Conservation (phyloP, 2,888 invertebrate species). For the Aspidapion aeneum region DNA sequence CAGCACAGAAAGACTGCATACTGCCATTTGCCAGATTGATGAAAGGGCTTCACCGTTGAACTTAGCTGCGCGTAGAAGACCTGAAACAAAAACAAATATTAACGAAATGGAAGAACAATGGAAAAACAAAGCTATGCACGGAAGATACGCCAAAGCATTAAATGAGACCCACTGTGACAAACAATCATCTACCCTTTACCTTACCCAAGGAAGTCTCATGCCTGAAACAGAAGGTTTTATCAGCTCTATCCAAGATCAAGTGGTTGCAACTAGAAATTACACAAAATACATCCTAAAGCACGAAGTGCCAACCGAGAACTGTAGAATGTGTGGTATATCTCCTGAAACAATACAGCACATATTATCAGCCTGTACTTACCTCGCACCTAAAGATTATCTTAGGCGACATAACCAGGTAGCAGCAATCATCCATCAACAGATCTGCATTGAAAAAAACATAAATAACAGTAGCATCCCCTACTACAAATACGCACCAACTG, state of each 20-base stretch:
- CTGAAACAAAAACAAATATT: too few species aligned
- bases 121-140: too few species aligned
- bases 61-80: too few species aligned
- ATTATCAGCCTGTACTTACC: too few species aligned
- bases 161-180: background rate
- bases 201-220: background rate
- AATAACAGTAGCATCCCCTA: background rate
- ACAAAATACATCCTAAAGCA: background rate
- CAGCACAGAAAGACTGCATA: too few species aligned
- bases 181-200: background rate
- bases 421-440: constrained; percentile 4
- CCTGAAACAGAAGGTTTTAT: background rate
- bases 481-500: background rate
- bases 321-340: background rate
- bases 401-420: constrained; percentile 3
- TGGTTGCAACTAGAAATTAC: background rate
- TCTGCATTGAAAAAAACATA: background rate
- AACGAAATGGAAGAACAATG: too few species aligned
- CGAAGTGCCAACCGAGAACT: background rate
- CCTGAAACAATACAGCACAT: constrained; percentile 1
- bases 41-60: background rate
- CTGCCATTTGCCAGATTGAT: too few species aligned
- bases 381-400: constrained; percentile 2
- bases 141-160: too few species aligned
- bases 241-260: background rate